Evolutionary conservation across 2,113 vertebrate species (phyloP).

Genomic region (Cinclus mexicanus): DNA sequence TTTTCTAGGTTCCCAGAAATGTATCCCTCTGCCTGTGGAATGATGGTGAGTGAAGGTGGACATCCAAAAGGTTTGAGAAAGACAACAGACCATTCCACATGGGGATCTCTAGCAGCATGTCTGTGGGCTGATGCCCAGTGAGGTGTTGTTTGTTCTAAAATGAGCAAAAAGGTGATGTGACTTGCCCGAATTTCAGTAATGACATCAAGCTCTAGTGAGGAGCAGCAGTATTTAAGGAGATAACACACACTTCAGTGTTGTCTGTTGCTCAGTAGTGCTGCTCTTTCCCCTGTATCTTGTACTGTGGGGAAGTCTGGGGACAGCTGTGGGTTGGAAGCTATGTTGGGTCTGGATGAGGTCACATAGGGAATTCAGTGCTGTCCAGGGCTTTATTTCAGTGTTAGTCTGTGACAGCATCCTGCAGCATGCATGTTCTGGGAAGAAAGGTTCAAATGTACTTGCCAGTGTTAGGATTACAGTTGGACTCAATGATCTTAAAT

Average conservation of each 20-base stretch:
- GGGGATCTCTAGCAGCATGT: neutral
- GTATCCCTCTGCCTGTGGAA: neutral
- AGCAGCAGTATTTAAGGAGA: neutral
- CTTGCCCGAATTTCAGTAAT: neutral
- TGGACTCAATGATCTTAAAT: neutral
- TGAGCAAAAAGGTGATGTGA: rapidly evolving
- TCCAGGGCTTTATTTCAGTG: neutral
- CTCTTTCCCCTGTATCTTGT: neutral
- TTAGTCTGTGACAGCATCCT: neutral
- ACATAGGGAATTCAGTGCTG: neutral
- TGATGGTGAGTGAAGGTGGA: rapidly evolving
- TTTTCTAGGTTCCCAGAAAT: neutral
- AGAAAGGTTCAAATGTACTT: neutral
- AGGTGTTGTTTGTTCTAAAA: neutral
- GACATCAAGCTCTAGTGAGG: neutral
- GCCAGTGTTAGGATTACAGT: neutral
- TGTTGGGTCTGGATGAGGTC: neutral
- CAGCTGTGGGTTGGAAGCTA: neutral
- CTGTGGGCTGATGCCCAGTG: neutral
- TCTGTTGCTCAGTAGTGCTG: neutral
- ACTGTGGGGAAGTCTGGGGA: rapidly evolving
- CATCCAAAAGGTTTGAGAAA: neutral
- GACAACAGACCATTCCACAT: neutral
- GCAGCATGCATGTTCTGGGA: neutral
- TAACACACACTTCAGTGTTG: neutral